Base-by-base conservation (phyloP, 2,113 vertebrate species). In the Phainopepla nitens region DNA sequence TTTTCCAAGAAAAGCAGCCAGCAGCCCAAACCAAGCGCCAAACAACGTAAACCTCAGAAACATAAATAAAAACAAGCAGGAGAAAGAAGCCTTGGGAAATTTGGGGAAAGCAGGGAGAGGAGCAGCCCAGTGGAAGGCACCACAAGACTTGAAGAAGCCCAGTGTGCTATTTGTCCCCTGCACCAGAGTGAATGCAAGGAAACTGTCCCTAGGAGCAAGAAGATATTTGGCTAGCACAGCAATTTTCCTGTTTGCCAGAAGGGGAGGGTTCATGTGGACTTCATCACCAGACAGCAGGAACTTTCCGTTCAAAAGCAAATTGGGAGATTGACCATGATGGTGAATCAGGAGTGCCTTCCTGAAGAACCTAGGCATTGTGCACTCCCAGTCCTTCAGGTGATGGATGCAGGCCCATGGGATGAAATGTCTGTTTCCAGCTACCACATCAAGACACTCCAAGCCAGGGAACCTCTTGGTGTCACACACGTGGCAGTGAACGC, bases 1-100 rank as follows among this genome's bases (percentile, higher is more conserved):
- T 92, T 95, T 93, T 97, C 97, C 97, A 98, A 96, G 96, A 96
- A 96, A 97, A 98, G 96, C 94, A 97, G 95, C 83, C 91, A 96
- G 94, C 65, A 96, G 95, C 97, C 95, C 96, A 95, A 94, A 93
- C 69, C 50, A n/a, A 93, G 91, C 50, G 82, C 96, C 92, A 97
- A 97, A 97, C 96, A 97, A 96, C 10, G 3, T 42, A 95, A 96
- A 96, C 96, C 94, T 97, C 97, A 98, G 93, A 95, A 98, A 97
- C 3, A 1, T 96, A 98, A 98, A 98, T 96, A 98, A 97, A 96
- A 98, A 96, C 31, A 90, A 95, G 82, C 68, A 94, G 95, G 91
- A 97, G 95, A 97, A 97, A 95, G 86, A 96, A 97, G 62, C 68
- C 68, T 96, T 96, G 7, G 51, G 96, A 96, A 95, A 82, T 95